These are phyloP conservation scores for Hyles vespertilio DNA, from an alignment of 1,140 invertebrate species.

Conservation along the genomic window DNA sequence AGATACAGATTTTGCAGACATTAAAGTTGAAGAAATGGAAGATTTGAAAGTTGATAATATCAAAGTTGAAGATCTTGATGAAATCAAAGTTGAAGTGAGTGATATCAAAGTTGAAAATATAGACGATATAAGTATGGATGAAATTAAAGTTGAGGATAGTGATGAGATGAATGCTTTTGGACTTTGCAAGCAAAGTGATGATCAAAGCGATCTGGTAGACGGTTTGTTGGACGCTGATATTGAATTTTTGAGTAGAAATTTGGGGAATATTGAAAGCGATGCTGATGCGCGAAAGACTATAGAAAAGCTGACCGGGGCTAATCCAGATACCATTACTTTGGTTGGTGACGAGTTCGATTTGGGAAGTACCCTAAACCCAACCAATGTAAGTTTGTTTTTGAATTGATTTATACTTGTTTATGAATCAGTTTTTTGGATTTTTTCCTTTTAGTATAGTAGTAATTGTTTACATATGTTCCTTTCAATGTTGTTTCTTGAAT, in stretches of 20 bases:
- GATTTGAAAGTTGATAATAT: conserved; percentile 65
- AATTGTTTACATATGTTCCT: no score
- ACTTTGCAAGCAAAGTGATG: conserved; percentile 56
- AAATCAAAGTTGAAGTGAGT: conserved; percentile 56
- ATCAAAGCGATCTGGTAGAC: conserved; percentile 60
- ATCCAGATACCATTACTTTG: conserved; percentile 61
- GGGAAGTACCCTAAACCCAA: conserved; percentile 62
- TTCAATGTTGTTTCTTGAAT: no score
- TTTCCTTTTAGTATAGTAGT: no score
- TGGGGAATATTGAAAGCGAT: conserved; percentile 73
- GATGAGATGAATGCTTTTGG: conserved; percentile 59
- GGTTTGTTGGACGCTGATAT: conserved; percentile 71
- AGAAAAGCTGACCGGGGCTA: conserved; percentile 68
- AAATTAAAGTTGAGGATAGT: conserved; percentile 64
- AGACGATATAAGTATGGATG: conserved; percentile 56
- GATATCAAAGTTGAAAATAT: conserved; percentile 61
- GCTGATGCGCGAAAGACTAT: conserved; percentile 73
- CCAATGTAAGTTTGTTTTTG: conserved; percentile 42
- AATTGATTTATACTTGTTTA: not conserved
- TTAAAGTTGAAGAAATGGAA: conserved; percentile 66
- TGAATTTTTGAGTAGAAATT: conserved; percentile 69
- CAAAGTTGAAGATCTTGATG: conserved; percentile 61
- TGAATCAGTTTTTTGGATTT: no score
- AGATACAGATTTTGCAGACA: conserved; percentile 62
- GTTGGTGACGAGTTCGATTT: conserved; percentile 69